These are phyloP conservation scores for Myotis daubentonii DNA, from an alignment of 2,797 vertebrate genomes.

Conservation along the genomic window DNA sequence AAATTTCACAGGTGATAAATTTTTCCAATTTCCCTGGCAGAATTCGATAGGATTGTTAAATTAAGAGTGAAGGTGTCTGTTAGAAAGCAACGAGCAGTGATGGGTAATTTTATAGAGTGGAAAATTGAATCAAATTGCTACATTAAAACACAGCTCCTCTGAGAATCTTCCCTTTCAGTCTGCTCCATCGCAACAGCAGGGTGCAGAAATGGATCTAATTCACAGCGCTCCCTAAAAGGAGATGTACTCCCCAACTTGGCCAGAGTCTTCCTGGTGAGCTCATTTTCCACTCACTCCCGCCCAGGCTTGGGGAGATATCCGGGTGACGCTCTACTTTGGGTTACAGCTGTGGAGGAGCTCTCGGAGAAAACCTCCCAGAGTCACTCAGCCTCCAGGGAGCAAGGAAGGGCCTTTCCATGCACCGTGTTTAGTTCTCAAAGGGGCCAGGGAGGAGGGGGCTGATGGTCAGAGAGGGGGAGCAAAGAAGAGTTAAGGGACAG, in stretches of 20 bases:
- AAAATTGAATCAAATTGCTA: conserved; percentile 99
- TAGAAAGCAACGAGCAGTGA: conserved; percentile 91
- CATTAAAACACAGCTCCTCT: conserved; percentile 92
- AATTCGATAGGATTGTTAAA: conserved; percentile 96
- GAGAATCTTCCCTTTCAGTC: conserved; percentile 85
- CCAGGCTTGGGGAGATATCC: conserved; percentile 21
- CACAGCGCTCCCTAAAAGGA: conserved; percentile 69
- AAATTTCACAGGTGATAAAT: conserved; percentile 99
- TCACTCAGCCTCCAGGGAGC: not conserved
- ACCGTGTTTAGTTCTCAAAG: not conserved
- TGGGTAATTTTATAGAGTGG: conserved; percentile 98
- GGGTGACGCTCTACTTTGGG: not conserved
- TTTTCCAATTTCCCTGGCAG: conserved; percentile 98
- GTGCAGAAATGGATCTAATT: conserved; percentile 78
- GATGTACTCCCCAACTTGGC: conserved; percentile 48
- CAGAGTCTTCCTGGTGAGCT: conserved; percentile 61
- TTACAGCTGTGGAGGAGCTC: conserved; percentile 15
- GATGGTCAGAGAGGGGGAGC: not conserved
- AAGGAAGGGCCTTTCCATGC: not conserved
- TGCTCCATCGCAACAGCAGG: conserved; percentile 84
- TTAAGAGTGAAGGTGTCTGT: conserved; percentile 95
- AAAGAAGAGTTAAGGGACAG: not conserved
- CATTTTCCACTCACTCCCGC: not conserved
- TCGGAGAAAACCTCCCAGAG: not conserved
- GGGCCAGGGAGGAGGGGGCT: not conserved